Conservation (phyloP, 2,797 vertebrate species). For the Danio tinwini region DNA sequence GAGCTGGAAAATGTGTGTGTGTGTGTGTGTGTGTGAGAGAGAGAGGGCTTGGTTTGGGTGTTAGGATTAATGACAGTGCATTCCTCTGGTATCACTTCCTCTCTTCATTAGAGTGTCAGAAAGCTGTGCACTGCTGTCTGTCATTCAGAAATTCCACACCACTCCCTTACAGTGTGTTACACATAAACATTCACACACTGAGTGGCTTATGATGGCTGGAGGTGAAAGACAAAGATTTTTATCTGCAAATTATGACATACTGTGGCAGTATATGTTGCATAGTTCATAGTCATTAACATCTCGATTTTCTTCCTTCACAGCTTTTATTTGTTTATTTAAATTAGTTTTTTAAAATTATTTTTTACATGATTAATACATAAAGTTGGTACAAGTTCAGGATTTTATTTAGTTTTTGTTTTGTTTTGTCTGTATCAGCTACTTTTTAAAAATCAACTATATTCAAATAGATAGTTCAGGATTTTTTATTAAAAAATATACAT, state of each 20-base stretch:
- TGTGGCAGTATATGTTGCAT: constrained; percentile 17
- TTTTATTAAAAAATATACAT: no score
- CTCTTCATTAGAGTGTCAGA: constrained; percentile 74
- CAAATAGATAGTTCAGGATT: no score
- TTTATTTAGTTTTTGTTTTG: no score
- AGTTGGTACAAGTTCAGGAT: no score
- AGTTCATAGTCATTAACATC: constrained; percentile 11
- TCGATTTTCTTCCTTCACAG: not conserved
- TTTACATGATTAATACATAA: no score
- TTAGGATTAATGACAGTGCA: constrained; percentile 51
- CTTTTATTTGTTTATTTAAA: no score
- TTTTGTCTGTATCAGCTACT: no score
- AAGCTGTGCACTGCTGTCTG: constrained; percentile 59
- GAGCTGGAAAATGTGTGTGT: constrained; percentile 5
- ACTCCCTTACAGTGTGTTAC: constrained; percentile 12
- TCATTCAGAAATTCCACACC: constrained; percentile 54
- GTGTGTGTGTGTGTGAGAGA: constrained; percentile 51
- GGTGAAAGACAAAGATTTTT: constrained; percentile 12
- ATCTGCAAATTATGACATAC: constrained; percentile 2
- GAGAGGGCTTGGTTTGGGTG: constrained; percentile 49
- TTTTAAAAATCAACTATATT: no score
- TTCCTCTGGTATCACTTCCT: constrained; percentile 72
- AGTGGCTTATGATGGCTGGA: constrained; percentile 19
- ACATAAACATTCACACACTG: constrained; percentile 48
- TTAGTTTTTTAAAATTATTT: no score